phyloP scores from a whole-genome alignment of 2,113 vertebrate species.

The Antennarius striatus region DNA sequence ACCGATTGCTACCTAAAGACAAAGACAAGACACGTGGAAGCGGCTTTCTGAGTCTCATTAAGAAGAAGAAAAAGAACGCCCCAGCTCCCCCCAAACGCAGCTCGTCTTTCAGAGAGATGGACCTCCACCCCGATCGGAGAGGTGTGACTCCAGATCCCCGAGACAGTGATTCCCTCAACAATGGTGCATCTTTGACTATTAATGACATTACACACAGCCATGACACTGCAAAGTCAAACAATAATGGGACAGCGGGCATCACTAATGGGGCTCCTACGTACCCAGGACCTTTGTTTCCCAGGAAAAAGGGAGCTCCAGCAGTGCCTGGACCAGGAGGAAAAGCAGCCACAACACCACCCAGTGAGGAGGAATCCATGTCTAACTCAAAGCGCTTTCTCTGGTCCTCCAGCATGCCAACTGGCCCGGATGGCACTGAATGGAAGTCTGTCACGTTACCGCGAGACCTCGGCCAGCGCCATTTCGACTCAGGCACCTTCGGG shows the following conservation, averaged over 20 bases:
- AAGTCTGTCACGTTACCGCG: slow-evolving; percentile 92
- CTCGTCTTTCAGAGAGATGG: slow-evolving; percentile 93
- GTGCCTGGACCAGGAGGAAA: slow-evolving; percentile 73
- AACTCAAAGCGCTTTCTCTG: slow-evolving; percentile 90
- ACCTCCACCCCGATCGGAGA: slow-evolving; percentile 79
- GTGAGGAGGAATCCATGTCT: slow-evolving; percentile 83
- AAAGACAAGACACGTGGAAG: slow-evolving; percentile 90
- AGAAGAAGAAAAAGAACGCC: slow-evolving; percentile 96
- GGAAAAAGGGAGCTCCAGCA: slow-evolving; percentile 84
- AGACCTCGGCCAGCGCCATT: slow-evolving; percentile 87
- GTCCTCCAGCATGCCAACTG: slow-evolving; percentile 85
- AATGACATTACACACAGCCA: slow-evolving; percentile 48
- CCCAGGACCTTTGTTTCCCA: slow-evolving; percentile 82
- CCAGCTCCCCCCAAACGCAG: slow-evolving; percentile 93
- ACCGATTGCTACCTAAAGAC: slow-evolving; percentile 90
- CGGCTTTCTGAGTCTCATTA: slow-evolving; percentile 91
- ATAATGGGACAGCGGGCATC: slow-evolving; percentile 78
- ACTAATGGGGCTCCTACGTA: slow-evolving; percentile 85
- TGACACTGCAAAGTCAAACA: slow-evolving; percentile 80
- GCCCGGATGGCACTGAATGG: slow-evolving; percentile 86
- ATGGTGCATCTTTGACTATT: slow-evolving; percentile 64
- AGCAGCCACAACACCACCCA: slow-evolving; percentile 68
- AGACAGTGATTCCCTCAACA: slow-evolving; percentile 81
- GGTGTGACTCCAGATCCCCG: slow-evolving; percentile 70
- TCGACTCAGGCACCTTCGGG: slow-evolving; percentile 88